phyloP scores from a whole-genome alignment of 1,140 invertebrate species.

The Galleria mellonella region DNA sequence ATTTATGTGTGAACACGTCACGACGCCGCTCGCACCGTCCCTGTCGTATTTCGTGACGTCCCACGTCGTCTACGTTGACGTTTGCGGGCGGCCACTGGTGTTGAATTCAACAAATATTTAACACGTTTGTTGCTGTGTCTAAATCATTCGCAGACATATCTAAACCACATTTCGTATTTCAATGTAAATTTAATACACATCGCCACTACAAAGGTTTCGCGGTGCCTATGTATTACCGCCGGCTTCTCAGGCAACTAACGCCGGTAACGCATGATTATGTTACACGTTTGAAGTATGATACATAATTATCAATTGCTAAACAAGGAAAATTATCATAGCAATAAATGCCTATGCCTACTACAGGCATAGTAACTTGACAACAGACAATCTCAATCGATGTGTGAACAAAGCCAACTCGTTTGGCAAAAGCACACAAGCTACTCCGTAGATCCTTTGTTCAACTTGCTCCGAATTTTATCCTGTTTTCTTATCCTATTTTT shows the following conservation, averaged over 20 bases:
- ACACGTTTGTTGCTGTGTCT: constrained; percentile 12
- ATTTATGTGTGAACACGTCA: constrained; percentile 38
- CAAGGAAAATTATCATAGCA: too few species aligned
- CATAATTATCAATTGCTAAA: too few species aligned
- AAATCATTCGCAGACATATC: constrained; percentile 27
- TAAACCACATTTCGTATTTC: constrained; percentile 18
- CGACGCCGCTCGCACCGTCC: not conserved
- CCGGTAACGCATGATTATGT: not conserved
- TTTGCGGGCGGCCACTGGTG: constrained; percentile 7
- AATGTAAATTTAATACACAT: constrained; percentile 21
- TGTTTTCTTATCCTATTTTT: too few species aligned
- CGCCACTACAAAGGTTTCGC: constrained; percentile 6
- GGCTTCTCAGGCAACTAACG: not conserved
- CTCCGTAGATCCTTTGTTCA: not conserved
- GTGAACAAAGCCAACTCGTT: constrained; percentile 3
- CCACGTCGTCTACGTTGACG: constrained; percentile 4
- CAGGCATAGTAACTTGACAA: too few species aligned
- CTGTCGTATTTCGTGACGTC: constrained; percentile 1
- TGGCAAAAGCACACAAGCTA: not conserved
- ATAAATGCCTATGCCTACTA: too few species aligned
- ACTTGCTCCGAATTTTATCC: too few species aligned
- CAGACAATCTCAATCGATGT: not conserved
- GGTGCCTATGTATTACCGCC: not conserved
- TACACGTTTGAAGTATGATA: not conserved
- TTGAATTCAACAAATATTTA: constrained; percentile 25